These are phyloP conservation scores for Drosophila nigritarsus DNA, from an alignment of 2,888 invertebrate genomes.

Conservation along the genomic window DNA sequence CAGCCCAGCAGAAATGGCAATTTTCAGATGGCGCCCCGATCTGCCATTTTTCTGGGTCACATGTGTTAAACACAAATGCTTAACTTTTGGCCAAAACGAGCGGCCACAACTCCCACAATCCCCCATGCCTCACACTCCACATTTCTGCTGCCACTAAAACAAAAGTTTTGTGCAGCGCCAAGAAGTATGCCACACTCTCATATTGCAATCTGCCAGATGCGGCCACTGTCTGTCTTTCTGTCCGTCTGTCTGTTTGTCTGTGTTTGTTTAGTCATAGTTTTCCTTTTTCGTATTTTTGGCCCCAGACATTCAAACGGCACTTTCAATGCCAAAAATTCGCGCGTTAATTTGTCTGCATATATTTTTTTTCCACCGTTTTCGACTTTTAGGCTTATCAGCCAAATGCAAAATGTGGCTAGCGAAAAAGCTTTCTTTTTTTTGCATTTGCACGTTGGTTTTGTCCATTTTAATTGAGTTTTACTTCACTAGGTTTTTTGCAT, in stretches of 20 bases:
- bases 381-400: slow-evolving; percentile 53
- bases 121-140: neutral
- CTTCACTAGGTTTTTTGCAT: slow-evolving; percentile 6
- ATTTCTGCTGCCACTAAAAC: neutral
- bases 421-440: slow-evolving; percentile 31
- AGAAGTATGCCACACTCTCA: slow-evolving; percentile 52
- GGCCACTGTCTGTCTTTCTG: slow-evolving; percentile 3
- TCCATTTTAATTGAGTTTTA: slow-evolving; percentile 68
- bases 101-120: neutral
- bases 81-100: slow-evolving; percentile 53
- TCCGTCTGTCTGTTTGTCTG: neutral
- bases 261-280: slow-evolving; percentile 35
- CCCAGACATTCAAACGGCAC: slow-evolving; percentile 16
- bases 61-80: slow-evolving; percentile 65
- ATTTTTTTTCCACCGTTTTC: slow-evolving; percentile 18
- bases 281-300: slow-evolving; percentile 24
- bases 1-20: slow-evolving; percentile 41
- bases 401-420: slow-evolving; percentile 44
- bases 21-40: slow-evolving; percentile 41
- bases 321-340: slow-evolving; percentile 56
- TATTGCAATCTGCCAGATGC: slow-evolving; percentile 49
- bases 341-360: slow-evolving; percentile 60
- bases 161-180: slow-evolving; percentile 45
- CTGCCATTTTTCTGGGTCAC: slow-evolving; percentile 55
- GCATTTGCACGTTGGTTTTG: slow-evolving; percentile 28